phyloP scores from a whole-genome alignment of 2,888 invertebrate genomes.

The Dexiosoma caninum region DNA sequence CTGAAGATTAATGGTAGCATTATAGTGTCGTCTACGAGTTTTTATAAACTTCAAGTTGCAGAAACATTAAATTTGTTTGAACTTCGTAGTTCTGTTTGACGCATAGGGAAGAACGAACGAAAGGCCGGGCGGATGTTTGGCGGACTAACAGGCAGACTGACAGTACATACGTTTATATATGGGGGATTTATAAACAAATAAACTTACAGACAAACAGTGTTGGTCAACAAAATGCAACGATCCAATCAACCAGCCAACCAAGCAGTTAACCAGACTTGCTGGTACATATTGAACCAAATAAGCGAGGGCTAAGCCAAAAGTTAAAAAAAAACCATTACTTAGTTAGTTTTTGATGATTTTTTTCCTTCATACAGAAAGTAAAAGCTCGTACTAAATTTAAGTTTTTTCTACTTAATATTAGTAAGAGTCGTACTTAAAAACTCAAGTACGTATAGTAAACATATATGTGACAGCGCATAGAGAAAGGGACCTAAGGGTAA shows the following conservation, averaged over 20 bases:
- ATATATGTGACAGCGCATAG: too few relatives aligned
- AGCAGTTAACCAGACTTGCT: constrained; percentile 19
- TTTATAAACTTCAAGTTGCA: constrained; percentile 58
- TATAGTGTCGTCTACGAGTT: constrained; percentile 72
- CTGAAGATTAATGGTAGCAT: constrained; percentile 76
- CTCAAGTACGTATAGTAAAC: too few relatives aligned
- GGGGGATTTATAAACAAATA: constrained; percentile 39
- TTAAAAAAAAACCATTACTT: too few relatives aligned
- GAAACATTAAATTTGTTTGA: constrained; percentile 58
- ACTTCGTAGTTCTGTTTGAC: constrained; percentile 39
- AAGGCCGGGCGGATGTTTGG: not conserved
- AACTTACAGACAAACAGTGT: constrained; percentile 21
- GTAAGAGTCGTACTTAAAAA: too few relatives aligned
- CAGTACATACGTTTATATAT: not conserved
- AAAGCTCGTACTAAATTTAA: too few relatives aligned
- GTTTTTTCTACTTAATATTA: too few relatives aligned
- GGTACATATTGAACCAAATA: not conserved
- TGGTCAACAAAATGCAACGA: constrained; percentile 57
- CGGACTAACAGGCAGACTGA: constrained; percentile 11
- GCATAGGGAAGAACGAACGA: too few relatives aligned
- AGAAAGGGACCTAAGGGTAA: too few relatives aligned
- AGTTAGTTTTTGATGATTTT: too few relatives aligned
- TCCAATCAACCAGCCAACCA: constrained; percentile 40
- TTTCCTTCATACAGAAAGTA: too few relatives aligned
- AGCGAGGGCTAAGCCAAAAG: not conserved